phyloP scores from a whole-genome alignment of 2,888 invertebrate species.

The Panorpa germanica region DNA sequence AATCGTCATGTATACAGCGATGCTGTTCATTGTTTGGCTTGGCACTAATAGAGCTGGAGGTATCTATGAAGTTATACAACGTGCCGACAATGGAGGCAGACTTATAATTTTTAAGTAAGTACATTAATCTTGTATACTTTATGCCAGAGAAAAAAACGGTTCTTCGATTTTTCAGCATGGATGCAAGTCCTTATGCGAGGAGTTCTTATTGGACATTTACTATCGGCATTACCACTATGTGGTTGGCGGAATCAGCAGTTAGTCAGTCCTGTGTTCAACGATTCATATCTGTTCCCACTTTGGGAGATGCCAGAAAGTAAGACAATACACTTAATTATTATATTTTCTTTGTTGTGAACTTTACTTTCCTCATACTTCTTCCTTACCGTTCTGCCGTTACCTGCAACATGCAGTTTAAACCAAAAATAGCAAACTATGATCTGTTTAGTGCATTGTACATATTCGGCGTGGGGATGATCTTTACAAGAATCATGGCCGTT shows the following conservation, averaged over 20 bases:
- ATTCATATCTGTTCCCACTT: constrained; percentile 25
- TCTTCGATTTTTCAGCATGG: constrained; percentile 29
- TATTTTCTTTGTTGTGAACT: constrained; percentile 4
- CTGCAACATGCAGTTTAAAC: too few relatives aligned
- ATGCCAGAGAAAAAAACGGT: background rate
- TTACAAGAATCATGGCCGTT: constrained; percentile 20
- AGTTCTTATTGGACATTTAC: constrained; percentile 39
- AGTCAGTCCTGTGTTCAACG: constrained; percentile 27
- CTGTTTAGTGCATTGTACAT: too few relatives aligned
- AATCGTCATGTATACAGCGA: constrained; percentile 31
- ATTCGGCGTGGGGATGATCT: too few relatives aligned
- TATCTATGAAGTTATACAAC: constrained; percentile 32
- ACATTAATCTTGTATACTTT: constrained; percentile 4
- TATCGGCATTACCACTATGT: constrained; percentile 26
- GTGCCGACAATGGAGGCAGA: constrained; percentile 31
- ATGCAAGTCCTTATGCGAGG: constrained; percentile 35
- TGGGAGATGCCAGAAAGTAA: constrained; percentile 21
- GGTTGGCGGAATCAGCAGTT: constrained; percentile 21
- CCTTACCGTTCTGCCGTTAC: too few relatives aligned
- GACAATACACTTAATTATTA: constrained; percentile 11
- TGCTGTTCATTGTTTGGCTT: constrained; percentile 32
- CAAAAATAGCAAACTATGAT: too few relatives aligned
- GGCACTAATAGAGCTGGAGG: constrained; percentile 36
- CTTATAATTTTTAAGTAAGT: constrained; percentile 41
- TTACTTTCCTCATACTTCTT: constrained; percentile 2